phyloP scores from a whole-genome alignment of 2,888 invertebrate genomes.

The Tribolium freemani region DNA sequence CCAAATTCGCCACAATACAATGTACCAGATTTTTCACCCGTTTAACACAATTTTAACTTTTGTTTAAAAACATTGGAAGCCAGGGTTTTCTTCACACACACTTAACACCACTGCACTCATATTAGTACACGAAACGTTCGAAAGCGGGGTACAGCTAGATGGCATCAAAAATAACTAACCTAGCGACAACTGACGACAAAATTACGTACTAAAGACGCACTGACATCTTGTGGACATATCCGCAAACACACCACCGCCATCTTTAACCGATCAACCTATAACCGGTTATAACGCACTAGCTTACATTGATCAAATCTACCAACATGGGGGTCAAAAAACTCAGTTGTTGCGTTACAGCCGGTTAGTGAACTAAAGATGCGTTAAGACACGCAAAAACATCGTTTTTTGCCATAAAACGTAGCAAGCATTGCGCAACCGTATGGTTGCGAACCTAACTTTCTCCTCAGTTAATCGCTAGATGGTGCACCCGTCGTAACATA shows the following conservation, averaged over 20 bases:
- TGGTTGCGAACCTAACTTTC: constrained; percentile 1
- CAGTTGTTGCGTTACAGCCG: neutral
- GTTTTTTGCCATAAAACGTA: neutral
- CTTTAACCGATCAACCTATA: constrained; percentile 3
- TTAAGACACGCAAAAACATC: no score
- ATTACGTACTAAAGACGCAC: neutral
- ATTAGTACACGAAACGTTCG: constrained; percentile 45
- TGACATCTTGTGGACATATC: constrained; percentile 5
- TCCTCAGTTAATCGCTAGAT: neutral
- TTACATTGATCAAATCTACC: neutral
- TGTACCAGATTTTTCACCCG: constrained; percentile 1
- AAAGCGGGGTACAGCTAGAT: constrained; percentile 40
- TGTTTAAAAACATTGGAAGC: constrained; percentile 31
- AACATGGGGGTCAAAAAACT: neutral
- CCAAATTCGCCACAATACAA: neutral
- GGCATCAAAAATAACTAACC: constrained; percentile 32
- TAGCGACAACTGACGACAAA: constrained; percentile 29
- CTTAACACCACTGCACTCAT: constrained; percentile 36
- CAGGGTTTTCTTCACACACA: constrained; percentile 34
- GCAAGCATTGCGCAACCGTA: neutral
- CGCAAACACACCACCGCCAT: constrained; percentile 14
- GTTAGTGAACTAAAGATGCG: neutral
- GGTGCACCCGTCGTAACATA: neutral
- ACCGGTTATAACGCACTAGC: neutral
- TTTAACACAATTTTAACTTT: constrained; percentile 18